Evolutionary conservation across 2,888 invertebrate species (phyloP).

Genomic region (Apotomis turbidana): DNA sequence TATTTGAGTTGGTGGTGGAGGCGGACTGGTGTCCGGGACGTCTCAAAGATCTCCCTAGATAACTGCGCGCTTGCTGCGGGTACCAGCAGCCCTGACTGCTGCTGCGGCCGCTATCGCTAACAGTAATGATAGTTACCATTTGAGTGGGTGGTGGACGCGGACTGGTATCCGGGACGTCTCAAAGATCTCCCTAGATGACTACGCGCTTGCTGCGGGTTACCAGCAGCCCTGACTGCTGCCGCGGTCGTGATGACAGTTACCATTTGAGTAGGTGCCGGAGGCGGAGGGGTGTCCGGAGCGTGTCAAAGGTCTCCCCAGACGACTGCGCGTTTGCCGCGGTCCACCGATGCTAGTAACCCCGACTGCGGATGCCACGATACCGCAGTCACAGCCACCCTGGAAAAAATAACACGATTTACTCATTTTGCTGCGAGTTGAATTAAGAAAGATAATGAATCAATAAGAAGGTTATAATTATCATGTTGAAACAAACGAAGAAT

Average conservation of each 20-base stretch:
- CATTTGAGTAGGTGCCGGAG: constrained; percentile 52
- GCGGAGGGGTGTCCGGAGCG: constrained; percentile 60
- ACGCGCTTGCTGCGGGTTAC: constrained; percentile 89
- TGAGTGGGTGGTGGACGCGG: too few species aligned
- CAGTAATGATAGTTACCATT: too few species aligned
- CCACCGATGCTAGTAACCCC: constrained; percentile 91
- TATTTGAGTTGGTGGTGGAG: too few species aligned
- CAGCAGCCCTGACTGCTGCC: constrained; percentile 87
- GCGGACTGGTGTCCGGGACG: too few species aligned
- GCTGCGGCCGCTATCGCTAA: too few species aligned
- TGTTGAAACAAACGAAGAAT: too few species aligned
- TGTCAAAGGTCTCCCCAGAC: constrained; percentile 90
- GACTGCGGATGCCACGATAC: constrained; percentile 95
- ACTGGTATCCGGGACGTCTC: constrained; percentile 67
- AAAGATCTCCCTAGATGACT: constrained; percentile 90
- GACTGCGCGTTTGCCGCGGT: constrained; percentile 91
- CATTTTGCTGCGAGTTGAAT: too few species aligned
- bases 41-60: too few species aligned
- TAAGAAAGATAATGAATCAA: too few species aligned
- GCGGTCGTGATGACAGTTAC: constrained; percentile 43
- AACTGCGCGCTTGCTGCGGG: too few species aligned
- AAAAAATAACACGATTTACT: constrained; percentile 46
- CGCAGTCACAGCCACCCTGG: constrained; percentile 92
- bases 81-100: too few species aligned
- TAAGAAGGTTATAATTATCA: too few species aligned